Evolutionary conservation across 2,113 vertebrate genomes (phyloP).

Genomic region (Chionomys nivalis): DNA sequence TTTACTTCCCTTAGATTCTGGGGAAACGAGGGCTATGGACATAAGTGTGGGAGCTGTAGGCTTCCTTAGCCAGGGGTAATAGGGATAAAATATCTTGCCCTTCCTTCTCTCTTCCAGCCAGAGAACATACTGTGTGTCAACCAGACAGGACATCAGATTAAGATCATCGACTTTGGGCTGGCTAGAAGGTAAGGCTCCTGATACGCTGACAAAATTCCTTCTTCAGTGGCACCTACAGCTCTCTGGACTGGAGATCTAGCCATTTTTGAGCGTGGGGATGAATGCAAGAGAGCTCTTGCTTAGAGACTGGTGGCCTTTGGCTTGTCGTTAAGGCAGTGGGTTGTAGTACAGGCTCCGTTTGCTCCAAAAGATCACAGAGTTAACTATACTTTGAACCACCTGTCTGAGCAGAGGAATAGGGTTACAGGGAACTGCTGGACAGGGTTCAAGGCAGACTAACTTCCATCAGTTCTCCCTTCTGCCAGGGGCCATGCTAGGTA

Average conservation of each 20-base stretch:
- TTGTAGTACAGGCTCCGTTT: neutral
- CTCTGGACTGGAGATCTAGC: neutral
- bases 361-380: neutral
- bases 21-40: neutral
- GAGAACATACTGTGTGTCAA: constrained; percentile 97
- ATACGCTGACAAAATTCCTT: neutral
- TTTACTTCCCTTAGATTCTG: neutral
- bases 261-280: neutral
- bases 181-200: constrained; percentile 89
- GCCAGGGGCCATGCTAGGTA: neutral
- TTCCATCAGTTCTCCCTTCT: neutral
- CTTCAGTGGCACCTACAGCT: neutral
- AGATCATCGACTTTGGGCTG: constrained; percentile 98
- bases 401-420: neutral
- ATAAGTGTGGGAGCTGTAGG: neutral
- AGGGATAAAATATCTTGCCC: neutral
- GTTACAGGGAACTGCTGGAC: neutral
- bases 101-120: constrained; percentile 85
- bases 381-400: neutral
- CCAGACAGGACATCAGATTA: constrained; percentile 92
- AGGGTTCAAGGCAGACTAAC: neutral
- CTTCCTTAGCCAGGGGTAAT: neutral
- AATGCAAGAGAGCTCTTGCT: neutral
- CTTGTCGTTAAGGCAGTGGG: neutral
- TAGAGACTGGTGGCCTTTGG: neutral